Evolutionary conservation across 1,140 invertebrate genomes (phyloP).

Genomic region (Ostrea edulis): DNA sequence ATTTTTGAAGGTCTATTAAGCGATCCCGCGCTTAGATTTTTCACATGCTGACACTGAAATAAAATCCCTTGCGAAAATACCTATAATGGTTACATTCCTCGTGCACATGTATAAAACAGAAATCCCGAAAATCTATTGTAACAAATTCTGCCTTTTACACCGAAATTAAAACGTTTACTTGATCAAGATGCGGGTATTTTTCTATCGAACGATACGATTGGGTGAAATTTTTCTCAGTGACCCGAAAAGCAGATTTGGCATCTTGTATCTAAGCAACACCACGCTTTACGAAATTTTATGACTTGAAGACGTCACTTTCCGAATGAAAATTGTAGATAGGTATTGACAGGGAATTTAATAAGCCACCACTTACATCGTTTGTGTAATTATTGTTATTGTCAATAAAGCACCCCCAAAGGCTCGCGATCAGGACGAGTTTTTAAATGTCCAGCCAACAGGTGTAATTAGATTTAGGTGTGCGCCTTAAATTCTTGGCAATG

Average conservation of each 20-base stretch:
- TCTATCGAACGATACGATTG: conserved; percentile 21
- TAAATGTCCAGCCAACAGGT: conserved; percentile 1
- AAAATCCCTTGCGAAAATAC: neutral
- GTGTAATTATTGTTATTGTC: conserved; percentile 37
- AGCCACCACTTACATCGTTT: conserved; percentile 20
- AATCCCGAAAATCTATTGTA: neutral
- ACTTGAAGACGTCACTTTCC: conserved; percentile 34
- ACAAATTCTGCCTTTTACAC: neutral
- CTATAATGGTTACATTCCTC: neutral
- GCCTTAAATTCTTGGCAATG: neutral
- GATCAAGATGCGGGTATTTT: conserved; percentile 13
- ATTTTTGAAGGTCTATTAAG: neutral
- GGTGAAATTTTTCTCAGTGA: conserved; percentile 21
- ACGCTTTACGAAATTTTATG: conserved; percentile 16
- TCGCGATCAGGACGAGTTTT: neutral
- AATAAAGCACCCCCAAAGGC: conserved; percentile 19
- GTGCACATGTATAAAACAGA: neutral
- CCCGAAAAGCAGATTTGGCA: conserved; percentile 29
- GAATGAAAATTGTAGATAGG: conserved; percentile 17
- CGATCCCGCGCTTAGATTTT: conserved; percentile 17
- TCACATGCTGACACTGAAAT: neutral
- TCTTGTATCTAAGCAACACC: conserved; percentile 22
- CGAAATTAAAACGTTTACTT: conserved; percentile 26
- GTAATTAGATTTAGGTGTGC: neutral
- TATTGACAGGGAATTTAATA: conserved; percentile 36